Conservation (phyloP, 2,797 vertebrate species). For the Artibeus jamaicensis region DNA sequence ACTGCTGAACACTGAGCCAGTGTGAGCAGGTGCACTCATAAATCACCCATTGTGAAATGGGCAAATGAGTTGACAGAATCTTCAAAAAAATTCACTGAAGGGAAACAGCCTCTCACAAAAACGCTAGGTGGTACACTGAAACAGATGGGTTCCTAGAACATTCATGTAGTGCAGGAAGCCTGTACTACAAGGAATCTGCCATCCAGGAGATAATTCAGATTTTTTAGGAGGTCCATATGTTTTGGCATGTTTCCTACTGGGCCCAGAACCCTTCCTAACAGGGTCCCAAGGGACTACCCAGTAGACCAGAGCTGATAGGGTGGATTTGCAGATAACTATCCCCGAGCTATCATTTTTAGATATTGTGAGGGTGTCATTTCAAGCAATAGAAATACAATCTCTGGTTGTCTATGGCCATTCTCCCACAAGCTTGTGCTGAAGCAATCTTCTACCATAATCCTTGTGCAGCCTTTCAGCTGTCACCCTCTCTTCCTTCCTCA, state of each 20-base stretch:
- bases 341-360: not conserved
- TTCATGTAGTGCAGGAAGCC: not conserved
- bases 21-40: not conserved
- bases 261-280: not conserved
- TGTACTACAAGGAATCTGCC: not conserved
- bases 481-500: not conserved
- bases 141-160: not conserved
- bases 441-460: not conserved
- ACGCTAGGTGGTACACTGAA: not conserved
- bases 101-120: not conserved
- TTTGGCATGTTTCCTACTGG: not conserved
- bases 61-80: not conserved
- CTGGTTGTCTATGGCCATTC: not conserved
- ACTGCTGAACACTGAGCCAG: not conserved
- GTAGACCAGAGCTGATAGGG: not conserved
- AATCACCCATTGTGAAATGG: not conserved
- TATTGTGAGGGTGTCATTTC: not conserved
- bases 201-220: not conserved
- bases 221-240: not conserved
- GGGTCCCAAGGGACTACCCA: not conserved
- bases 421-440: not conserved
- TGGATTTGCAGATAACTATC: not conserved
- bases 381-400: not conserved
- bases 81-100: not conserved
- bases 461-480: no score